phyloP scores from a whole-genome alignment of 2,797 vertebrate genomes.

The Coranthus polyacanthus region DNA sequence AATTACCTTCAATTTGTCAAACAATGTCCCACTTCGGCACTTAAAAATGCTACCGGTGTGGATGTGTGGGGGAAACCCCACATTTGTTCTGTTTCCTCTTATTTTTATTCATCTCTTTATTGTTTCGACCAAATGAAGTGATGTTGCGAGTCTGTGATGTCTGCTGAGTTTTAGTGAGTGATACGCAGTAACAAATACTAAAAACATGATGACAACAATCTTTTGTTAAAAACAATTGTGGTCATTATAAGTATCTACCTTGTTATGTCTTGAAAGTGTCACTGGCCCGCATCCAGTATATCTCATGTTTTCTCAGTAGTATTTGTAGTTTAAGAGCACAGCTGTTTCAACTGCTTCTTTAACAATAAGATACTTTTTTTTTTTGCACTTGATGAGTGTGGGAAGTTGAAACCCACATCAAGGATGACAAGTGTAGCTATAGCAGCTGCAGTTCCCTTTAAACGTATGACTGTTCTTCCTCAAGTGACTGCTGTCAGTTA shows the following conservation, averaged over 20 bases:
- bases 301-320: neutral
- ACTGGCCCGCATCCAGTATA: neutral
- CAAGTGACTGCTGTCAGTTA: neutral
- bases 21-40: neutral
- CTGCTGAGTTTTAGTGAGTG: neutral
- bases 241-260: neutral
- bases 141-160: too few relatives aligned
- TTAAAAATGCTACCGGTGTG: neutral
- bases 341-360: neutral
- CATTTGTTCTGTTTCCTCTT: slow-evolving; percentile 3
- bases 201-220: neutral
- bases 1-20: neutral
- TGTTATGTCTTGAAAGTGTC: neutral
- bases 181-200: neutral
- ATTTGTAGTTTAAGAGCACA: neutral
- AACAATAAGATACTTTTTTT: neutral
- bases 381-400: neutral
- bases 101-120: neutral
- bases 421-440: neutral
- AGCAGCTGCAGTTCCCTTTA: neutral
- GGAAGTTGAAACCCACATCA: neutral
- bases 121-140: too few relatives aligned
- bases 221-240: too few relatives aligned
- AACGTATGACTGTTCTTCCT: neutral
- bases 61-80: neutral